Conservation (phyloP, 2,888 invertebrate genomes). For the Oasisia sp. region DNA sequence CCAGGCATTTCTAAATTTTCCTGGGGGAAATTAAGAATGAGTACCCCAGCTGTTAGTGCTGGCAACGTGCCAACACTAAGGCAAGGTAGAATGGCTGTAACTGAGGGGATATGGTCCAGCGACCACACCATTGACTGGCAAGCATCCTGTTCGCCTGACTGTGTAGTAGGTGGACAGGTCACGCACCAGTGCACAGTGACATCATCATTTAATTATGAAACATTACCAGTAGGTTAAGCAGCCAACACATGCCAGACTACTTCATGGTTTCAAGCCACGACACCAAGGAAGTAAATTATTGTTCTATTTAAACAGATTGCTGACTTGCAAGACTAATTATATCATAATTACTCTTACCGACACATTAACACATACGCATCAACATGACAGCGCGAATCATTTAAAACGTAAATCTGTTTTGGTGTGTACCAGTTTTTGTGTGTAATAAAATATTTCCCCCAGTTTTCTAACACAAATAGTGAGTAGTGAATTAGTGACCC, state of each 20-base stretch:
- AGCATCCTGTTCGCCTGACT: background rate
- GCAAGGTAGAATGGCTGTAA: background rate
- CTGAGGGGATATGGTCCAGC: background rate
- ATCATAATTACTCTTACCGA: background rate
- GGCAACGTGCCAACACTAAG: background rate
- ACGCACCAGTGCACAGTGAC: background rate
- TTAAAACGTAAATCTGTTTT: too few relatives aligned
- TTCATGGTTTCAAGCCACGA: too few relatives aligned
- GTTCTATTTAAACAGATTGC: background rate
- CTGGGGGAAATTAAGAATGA: background rate
- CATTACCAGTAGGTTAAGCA: background rate
- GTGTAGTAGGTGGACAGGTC: background rate
- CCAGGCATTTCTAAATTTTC: background rate
- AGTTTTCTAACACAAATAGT: too few relatives aligned
- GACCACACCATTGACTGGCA: background rate
- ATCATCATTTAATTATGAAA: background rate
- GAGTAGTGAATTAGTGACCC: too few relatives aligned
- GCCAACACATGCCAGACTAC: too few relatives aligned
- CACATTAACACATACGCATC: background rate
- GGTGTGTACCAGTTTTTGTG: too few relatives aligned
- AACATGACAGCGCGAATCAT: too few relatives aligned
- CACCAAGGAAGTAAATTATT: background rate
- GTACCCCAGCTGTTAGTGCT: background rate
- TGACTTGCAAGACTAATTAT: background rate
- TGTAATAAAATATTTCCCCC: too few relatives aligned